Evolutionary conservation across 2,113 vertebrate genomes (phyloP).

Genomic region (Rhynchomys soricoides): DNA sequence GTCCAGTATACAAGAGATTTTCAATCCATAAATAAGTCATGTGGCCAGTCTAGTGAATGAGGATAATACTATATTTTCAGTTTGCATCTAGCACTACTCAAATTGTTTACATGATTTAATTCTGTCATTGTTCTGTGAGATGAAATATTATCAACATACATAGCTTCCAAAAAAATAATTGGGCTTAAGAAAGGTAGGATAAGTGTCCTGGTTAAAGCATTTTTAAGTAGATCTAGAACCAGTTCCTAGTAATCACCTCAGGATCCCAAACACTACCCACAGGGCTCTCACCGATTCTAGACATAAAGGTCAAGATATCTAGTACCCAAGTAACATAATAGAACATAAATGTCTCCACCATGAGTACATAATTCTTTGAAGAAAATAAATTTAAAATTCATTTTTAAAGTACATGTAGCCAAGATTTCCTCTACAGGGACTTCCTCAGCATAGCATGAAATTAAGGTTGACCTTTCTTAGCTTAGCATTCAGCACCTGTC

Average conservation of each 20-base stretch:
- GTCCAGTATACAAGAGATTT: background rate
- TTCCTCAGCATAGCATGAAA: background rate
- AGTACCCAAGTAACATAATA: background rate
- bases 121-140: background rate
- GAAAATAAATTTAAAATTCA: background rate
- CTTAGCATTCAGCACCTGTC: background rate
- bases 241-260: background rate
- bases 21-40: background rate
- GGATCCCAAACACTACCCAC: background rate
- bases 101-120: slow-evolving; percentile 1
- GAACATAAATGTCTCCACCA: background rate
- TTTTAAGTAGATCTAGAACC: background rate
- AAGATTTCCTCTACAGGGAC: background rate
- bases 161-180: background rate
- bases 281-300: background rate
- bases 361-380: background rate
- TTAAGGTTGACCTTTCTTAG: background rate
- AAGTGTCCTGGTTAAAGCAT: background rate
- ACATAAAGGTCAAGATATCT: background rate
- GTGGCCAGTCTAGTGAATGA: background rate
- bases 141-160: background rate
- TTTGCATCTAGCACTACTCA: background rate
- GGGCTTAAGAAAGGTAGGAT: background rate
- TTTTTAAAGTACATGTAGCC: background rate
- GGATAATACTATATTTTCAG: background rate